Percentiles rank a stretch among this genome's conserved stretches.
Conservation (phyloP, 2,113 vertebrate species). For the Felis catus region F.catus_Fca126_mat1.0 CM031419.1:4995501-4996000, state of each 20-base stretch:
- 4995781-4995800: background rate
- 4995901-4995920: background rate
- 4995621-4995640: background rate
- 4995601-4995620: background rate
- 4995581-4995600: background rate
- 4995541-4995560: background rate
- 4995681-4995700: background rate
- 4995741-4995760: background rate
- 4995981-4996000: rapidly evolving
- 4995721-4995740: background rate
- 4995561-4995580: too few species aligned
- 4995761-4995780: too few species aligned
- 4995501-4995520: background rate
- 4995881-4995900: background rate
- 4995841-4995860: too few species aligned
- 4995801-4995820: too few species aligned
- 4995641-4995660: background rate
- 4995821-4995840: too few species aligned
- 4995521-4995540: background rate
- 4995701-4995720: background rate
- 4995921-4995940: background rate
- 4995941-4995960: background rate
- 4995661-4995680: background rate
- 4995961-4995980: background rate
- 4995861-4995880: background rate